A percentile compares a stretch with the other conserved stretches of the same genome.
Conservation (phyloP, 2,797 vertebrate genomes). For the Channa striata region DNA sequence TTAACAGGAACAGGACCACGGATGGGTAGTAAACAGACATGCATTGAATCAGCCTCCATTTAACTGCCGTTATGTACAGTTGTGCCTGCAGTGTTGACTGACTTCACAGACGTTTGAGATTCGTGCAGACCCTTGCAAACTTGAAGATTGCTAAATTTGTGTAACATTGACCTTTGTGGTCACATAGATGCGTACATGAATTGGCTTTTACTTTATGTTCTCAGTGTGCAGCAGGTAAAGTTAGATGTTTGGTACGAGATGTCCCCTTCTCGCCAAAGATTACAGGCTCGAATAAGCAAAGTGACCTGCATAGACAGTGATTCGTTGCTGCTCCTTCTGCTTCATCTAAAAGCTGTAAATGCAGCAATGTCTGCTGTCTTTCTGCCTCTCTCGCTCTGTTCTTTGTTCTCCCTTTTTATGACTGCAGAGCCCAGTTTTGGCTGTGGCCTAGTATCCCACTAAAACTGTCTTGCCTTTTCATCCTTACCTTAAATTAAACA, state of each 20-base stretch:
- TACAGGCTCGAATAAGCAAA: background rate
- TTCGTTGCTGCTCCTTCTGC: conserved; percentile 4
- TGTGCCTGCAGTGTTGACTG: background rate
- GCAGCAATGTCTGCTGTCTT: background rate
- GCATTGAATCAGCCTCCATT: too few relatives aligned
- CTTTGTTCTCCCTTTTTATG: conserved; percentile 41
- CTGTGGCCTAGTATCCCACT: conserved; percentile 72
- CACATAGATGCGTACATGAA: background rate
- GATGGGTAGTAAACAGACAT: too few relatives aligned
- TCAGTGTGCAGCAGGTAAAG: background rate
- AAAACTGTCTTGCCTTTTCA: conserved; percentile 55
- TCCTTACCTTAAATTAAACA: conserved; percentile 68
- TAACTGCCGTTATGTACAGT: too few relatives aligned
- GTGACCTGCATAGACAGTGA: background rate
- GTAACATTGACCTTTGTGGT: background rate
- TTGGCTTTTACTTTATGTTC: background rate
- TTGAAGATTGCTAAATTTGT: too few relatives aligned
- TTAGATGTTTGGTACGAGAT: background rate
- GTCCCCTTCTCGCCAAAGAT: background rate
- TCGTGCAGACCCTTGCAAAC: too few relatives aligned
- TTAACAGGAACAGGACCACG: too few relatives aligned
- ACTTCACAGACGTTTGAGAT: too few relatives aligned
- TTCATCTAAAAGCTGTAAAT: conserved; percentile 28
- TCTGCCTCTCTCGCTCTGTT: conserved; percentile 11
- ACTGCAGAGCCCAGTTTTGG: conserved; percentile 48